Conservation (phyloP, 2,113 vertebrate species). For the Corythoichthys haematopterus region DNA sequence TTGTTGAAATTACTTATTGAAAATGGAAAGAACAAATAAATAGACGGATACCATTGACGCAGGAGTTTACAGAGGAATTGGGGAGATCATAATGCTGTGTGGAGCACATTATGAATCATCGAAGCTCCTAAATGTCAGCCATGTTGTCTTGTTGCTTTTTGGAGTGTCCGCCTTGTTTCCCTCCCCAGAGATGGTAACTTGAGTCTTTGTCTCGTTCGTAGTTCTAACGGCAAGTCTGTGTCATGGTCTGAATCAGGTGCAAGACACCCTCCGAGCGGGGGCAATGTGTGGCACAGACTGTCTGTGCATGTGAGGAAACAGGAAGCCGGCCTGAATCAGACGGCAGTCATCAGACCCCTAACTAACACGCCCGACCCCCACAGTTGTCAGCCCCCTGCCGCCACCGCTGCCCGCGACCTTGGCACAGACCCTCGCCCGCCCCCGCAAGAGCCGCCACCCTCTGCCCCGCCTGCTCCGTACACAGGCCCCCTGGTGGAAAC, state of each 20-base stretch:
- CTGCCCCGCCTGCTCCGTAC: conserved; percentile 75
- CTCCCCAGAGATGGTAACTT: conserved; percentile 68
- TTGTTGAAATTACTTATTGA: background rate
- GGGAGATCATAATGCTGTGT: conserved; percentile 64
- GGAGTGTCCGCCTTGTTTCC: conserved; percentile 50
- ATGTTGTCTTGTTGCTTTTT: conserved; percentile 63
- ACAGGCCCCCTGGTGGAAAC: conserved; percentile 76
- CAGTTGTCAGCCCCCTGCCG: conserved; percentile 59
- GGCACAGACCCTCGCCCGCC: conserved; percentile 79
- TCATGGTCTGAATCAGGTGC: conserved; percentile 99
- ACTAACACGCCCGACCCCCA: conserved; percentile 85
- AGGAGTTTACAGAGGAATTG: conserved; percentile 9
- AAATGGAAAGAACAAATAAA: background rate
- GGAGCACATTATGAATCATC: conserved; percentile 66
- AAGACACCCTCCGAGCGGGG: conserved; percentile 90
- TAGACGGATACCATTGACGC: background rate
- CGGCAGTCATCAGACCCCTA: conserved; percentile 98
- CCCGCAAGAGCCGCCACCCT: conserved; percentile 80
- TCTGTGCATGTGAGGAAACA: conserved; percentile 98
- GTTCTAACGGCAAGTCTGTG: conserved; percentile 99
- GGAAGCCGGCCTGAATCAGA: conserved; percentile 95
- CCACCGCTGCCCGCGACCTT: conserved; percentile 66
- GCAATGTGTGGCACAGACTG: conserved; percentile 97
- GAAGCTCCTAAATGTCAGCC: conserved; percentile 19
- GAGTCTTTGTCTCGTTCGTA: conserved; percentile 95